These are phyloP conservation scores for Antidorcas marsupialis DNA, from an alignment of 2,113 vertebrate species.

Conservation along the genomic window DNA sequence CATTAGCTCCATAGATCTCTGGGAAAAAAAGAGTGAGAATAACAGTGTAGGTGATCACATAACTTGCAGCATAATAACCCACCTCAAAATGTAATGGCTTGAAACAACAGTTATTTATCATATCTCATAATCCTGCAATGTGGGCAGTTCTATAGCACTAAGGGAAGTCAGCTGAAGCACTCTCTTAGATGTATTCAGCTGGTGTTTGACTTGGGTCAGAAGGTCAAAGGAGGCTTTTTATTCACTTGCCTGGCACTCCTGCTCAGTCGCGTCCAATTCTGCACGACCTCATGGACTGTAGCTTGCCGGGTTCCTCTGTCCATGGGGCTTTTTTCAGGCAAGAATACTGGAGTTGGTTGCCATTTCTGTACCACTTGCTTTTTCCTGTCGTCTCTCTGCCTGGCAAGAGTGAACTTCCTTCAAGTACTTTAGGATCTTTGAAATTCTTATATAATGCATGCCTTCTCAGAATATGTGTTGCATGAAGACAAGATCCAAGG, in stretches of 20 bases:
- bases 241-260: background rate
- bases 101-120: background rate
- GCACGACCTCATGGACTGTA: background rate
- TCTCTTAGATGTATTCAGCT: background rate
- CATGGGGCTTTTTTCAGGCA: background rate
- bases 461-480: background rate
- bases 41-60: background rate
- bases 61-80: background rate
- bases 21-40: background rate
- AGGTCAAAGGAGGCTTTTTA: background rate
- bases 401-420: background rate
- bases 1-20: background rate
- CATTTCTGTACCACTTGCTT: background rate
- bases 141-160: background rate
- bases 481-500: background rate
- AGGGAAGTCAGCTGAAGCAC: background rate
- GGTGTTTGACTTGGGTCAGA: background rate
- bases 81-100: background rate
- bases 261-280: background rate
- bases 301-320: background rate
- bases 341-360: background rate
- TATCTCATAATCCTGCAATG: background rate
- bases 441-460: background rate
- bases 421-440: background rate
- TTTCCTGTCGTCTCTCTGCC: background rate